A percentile compares a stretch with the other conserved stretches of the same genome.
phyloP scores from a whole-genome alignment of 2,797 vertebrate species.

The Pitangus sulphuratus region DNA sequence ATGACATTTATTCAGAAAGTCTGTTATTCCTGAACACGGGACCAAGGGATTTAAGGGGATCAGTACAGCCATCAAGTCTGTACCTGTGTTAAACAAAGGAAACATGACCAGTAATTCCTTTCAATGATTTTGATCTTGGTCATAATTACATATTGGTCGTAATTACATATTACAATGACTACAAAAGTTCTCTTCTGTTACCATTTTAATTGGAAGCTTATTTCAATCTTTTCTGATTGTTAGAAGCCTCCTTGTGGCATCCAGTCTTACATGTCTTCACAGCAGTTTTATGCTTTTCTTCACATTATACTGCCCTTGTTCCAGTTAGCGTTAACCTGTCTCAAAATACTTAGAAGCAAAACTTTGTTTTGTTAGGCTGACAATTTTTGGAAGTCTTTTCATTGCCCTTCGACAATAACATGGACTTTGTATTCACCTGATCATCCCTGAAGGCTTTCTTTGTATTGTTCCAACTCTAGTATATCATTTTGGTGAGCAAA shows the following conservation, averaged over 20 bases:
- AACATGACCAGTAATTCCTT: not conserved
- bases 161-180: not conserved
- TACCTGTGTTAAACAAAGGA: not conserved
- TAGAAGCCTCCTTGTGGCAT: not conserved
- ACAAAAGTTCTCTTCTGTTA: not conserved
- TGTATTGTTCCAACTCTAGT: not conserved
- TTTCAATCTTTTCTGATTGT: not conserved
- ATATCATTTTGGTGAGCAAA: not conserved
- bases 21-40: not conserved
- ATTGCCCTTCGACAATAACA: not conserved
- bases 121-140: not conserved
- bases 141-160: not conserved
- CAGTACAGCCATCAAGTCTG: not conserved
- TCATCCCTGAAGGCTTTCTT: not conserved
- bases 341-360: not conserved
- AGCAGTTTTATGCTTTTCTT: not conserved
- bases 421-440: not conserved
- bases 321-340: not conserved
- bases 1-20: not conserved
- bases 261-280: not conserved
- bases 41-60: not conserved
- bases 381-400: not conserved
- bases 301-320: not conserved
- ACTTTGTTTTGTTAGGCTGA: not conserved
- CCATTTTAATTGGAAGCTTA: not conserved